Evolutionary conservation across 2,888 invertebrate genomes (phyloP).

Genomic region (Prenolepis imparis): DNA sequence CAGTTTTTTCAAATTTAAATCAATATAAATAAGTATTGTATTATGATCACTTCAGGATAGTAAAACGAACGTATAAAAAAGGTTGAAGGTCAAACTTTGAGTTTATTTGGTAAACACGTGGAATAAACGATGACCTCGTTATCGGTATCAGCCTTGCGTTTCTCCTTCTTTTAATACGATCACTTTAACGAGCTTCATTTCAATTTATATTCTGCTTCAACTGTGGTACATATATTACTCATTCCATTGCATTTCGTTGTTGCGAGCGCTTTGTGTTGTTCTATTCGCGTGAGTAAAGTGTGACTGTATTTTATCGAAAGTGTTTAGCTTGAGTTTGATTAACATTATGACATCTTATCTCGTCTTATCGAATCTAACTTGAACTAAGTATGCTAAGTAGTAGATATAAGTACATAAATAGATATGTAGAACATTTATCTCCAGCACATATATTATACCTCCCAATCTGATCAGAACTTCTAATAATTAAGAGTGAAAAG

Average conservation of each 20-base stretch:
- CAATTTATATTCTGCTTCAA: slow-evolving; percentile 34
- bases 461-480: not conserved
- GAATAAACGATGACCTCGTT: slow-evolving; percentile 91
- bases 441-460: not conserved
- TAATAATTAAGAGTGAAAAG: not conserved
- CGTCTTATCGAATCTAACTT: not conserved
- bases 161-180: slow-evolving; percentile 61
- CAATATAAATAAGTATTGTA: not conserved
- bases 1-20: slow-evolving; percentile 5
- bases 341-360: not conserved
- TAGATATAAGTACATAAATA: no score
- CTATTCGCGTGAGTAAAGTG: slow-evolving; percentile 55
- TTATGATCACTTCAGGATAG: slow-evolving; percentile 15
- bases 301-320: slow-evolving; percentile 18
- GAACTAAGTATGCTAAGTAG: not conserved
- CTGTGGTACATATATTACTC: slow-evolving; percentile 18
- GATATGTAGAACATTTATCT: not conserved
- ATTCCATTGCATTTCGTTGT: not conserved
- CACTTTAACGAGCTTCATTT: slow-evolving; percentile 22
- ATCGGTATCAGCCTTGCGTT: slow-evolving; percentile 88
- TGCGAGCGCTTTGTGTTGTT: not conserved
- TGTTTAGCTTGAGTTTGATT: slow-evolving; percentile 30
- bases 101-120: slow-evolving; percentile 52
- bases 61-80: slow-evolving; percentile 1
- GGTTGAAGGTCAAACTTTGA: slow-evolving; percentile 47